These are phyloP conservation scores for Malaclemys terrapin DNA, from an alignment of 2,113 vertebrate genomes.

Conservation along the genomic window DNA sequence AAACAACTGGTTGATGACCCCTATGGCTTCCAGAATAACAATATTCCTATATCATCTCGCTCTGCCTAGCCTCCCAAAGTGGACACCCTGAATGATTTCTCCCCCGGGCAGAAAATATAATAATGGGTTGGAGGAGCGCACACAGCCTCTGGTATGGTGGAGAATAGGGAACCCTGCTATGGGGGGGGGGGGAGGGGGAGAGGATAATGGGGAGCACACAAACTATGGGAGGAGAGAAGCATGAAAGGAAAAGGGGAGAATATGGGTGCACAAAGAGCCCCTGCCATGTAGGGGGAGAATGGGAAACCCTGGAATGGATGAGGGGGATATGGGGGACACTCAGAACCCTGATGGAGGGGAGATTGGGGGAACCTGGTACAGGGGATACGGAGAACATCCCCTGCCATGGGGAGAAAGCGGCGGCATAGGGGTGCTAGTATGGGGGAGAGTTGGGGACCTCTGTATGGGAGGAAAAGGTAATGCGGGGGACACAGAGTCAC, in stretches of 20 bases:
- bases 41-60: not conserved
- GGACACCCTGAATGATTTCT: not conserved
- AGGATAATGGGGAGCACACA: not conserved
- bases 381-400: not conserved
- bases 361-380: not conserved
- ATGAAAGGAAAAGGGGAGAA: not conserved
- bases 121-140: not conserved
- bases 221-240: not conserved
- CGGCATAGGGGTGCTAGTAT: not conserved
- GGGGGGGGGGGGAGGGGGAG: fast-evolving
- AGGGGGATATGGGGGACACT: too few relatives aligned
- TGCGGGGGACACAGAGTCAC: not conserved
- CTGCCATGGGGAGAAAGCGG: not conserved
- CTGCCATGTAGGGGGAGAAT: not conserved
- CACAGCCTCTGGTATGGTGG: not conserved
- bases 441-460: not conserved
- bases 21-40: not conserved
- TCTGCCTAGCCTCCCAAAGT: not conserved
- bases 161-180: not conserved
- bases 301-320: not conserved
- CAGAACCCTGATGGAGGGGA: not conserved
- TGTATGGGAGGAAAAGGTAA: not conserved
- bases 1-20: not conserved
- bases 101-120: not conserved
- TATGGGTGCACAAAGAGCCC: not conserved